Evolutionary conservation across 30 jellyfish, hydroid and myxozoan species (phyloP).

Genomic region (Chrysaora quinquecirrha): DNA sequence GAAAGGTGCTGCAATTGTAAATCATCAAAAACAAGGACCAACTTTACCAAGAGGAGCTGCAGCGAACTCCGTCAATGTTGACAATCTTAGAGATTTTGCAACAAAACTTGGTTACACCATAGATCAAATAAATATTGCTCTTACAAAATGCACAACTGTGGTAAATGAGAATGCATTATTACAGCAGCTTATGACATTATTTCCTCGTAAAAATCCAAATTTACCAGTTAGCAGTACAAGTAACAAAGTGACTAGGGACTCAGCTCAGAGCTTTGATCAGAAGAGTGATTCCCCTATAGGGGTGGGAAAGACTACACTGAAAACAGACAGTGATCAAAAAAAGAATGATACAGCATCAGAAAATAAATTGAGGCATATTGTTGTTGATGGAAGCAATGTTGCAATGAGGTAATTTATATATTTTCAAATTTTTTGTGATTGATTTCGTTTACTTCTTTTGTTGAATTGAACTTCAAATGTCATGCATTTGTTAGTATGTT

Average conservation of each 20-base stretch:
- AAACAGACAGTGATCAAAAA: not conserved
- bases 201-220: conserved; percentile 30
- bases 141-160: conserved; percentile 18
- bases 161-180: conserved; percentile 68
- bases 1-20: not conserved
- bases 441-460: not conserved
- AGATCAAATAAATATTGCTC: conserved; percentile 55
- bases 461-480: too few species aligned
- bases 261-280: not conserved
- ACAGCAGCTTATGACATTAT: conserved; percentile 53
- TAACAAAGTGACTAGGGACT: conserved; percentile 20
- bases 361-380: conserved; percentile 64
- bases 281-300: not conserved
- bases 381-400: conserved; percentile 95
- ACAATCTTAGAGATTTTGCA: conserved; percentile 59
- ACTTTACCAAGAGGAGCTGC: not conserved
- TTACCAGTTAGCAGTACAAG: conserved; percentile 38
- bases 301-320: not conserved
- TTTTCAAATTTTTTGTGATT: not conserved
- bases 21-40: not conserved
- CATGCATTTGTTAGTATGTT: too few species aligned
- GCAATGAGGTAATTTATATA: conserved; percentile 87
- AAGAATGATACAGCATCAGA: conserved; percentile 28
- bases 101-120: conserved; percentile 75
- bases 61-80: not conserved